These are phyloP conservation scores for Mythimna ferrago DNA, from an alignment of 2,888 invertebrate species.

Conservation along the genomic window DNA sequence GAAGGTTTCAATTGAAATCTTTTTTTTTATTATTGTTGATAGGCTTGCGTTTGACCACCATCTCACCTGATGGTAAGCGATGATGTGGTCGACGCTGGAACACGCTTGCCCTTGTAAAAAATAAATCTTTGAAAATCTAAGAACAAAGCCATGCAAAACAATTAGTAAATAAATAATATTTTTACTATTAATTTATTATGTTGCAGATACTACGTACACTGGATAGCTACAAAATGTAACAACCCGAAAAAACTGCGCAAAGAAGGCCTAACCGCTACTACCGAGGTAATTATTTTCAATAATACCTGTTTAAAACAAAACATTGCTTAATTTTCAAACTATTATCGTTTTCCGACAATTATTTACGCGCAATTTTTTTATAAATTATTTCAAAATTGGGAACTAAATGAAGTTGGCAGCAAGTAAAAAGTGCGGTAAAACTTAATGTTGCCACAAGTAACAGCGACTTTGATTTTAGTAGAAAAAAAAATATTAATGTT, in stretches of 20 bases:
- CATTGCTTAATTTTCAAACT: neutral
- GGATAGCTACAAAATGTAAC: conserved; percentile 81
- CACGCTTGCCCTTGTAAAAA: too few relatives aligned
- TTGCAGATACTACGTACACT: conserved; percentile 82
- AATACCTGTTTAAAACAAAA: neutral
- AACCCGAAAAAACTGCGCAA: conserved; percentile 76
- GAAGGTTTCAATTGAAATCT: neutral
- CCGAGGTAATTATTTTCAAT: conserved; percentile 82
- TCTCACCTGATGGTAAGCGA: too few relatives aligned
- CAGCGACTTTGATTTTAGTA: neutral
- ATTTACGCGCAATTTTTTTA: conserved; percentile 16
- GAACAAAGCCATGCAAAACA: neutral
- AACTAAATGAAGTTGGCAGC: conserved; percentile 63
- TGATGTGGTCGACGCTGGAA: too few relatives aligned
- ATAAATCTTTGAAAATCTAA: neutral
- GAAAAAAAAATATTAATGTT: neutral
- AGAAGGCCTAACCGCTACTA: conserved; percentile 88
- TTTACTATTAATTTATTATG: neutral
- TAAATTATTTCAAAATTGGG: conserved; percentile 9
- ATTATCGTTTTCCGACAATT: neutral
- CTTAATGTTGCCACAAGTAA: conserved; percentile 42
- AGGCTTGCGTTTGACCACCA: too few relatives aligned
- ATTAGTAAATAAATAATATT: too few relatives aligned
- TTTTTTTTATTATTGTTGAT: too few relatives aligned
- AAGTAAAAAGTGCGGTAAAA: conserved; percentile 60